Evolutionary conservation across 2,888 invertebrate genomes (phyloP), one percentile per base, ranked within the genome.

Genomic region (Dysmachus trigonus): DNA sequence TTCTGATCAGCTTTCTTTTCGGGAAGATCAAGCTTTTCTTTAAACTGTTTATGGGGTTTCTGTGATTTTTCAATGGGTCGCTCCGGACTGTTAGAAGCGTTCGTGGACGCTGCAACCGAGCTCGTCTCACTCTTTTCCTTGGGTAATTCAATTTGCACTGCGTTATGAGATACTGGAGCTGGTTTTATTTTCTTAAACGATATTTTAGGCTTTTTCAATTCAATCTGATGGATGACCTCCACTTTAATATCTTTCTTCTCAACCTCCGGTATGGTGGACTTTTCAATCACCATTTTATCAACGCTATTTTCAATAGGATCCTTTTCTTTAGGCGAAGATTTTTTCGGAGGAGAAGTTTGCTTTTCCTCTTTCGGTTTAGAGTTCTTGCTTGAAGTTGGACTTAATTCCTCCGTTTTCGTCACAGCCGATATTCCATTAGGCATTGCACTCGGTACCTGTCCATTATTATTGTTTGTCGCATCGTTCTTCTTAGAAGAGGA

Each of bases 81-180:
- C 1, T 76, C 74, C 4, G 51, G 53, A 35, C 38, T 76, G 33
- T 18, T 83, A 51, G 87, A 87, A 87, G 86, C 87, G 87, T 87
- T 88, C 31, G 87, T 87, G 81, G 88, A 4, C 73, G 87, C 83
- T 72, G 88, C 73, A 87, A 87, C 87, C 87, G 87, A 31, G 53
- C 86, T 35, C 22, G 88, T 87, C 88, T 88, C 89, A 35, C 86
- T 85, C 76, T 88, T 88, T 86, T 87, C 85, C 76, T 76, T 84
- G 85, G 71, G 62, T 87, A 81, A 83, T 88, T 85, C 88, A 87
- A 77, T 88, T 86, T 53, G 85, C 1, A 51, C 15, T 8, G 74
- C 76, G 22, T 47, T 85, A 18, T 30, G 30, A 1, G 83, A 33
- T 8, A 72, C 41, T 18, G 85, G 85, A 10, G 85, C n/a, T n/a